Evolutionary conservation across 2,113 vertebrate genomes (phyloP), one percentile per base, ranked within the genome.

Genomic region (Podiceps cristatus): DNA sequence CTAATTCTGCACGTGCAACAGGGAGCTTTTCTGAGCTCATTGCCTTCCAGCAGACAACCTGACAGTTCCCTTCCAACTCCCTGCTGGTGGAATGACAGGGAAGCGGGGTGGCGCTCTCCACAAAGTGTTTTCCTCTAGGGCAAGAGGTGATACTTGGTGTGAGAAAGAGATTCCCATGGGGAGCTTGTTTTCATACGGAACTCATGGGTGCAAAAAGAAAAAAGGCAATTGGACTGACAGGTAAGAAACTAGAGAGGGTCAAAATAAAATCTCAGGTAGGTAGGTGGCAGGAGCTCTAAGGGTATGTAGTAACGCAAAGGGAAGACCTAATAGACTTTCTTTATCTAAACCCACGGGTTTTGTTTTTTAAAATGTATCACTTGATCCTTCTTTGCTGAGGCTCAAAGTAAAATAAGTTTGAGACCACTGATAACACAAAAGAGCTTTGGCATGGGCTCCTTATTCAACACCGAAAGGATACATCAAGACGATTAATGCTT

Each of bases 241-340:
- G 31, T 74, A 68, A 87, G 68, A 75, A 96, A 27, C 5, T 16
- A 37, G 64, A 66, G 37, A 80, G 17, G 17, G 53, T 49, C 44
- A 86, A 79, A 74, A 22, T 20, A 42, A 82, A 78, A 13, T 50
- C n/a, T 71, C 45, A 29, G 42, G 9, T n/a, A 66, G 33, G 31
- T 13, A 29, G 28, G 42, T 84, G 60, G 29, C 52, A 84, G 64
- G 33, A 77, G 7, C 47, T 74, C 25, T 55, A 18, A 19, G 37
- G 33, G 12, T 42, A 25, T 33, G 33, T 40, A 28, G 28, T 2
- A 73, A 27, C 0, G 0, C 37, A 69, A 86, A 84, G 27, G 27
- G 12, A 33, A 78, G 19, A 58, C 8, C 3, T 62, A 9, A 63
- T 63, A 37, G n/a, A 27, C 29, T 67, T 62, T 69, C 50, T 66